phyloP scores from a whole-genome alignment of 2,888 invertebrate genomes.

The Mongoloraphidia duomilia region DNA sequence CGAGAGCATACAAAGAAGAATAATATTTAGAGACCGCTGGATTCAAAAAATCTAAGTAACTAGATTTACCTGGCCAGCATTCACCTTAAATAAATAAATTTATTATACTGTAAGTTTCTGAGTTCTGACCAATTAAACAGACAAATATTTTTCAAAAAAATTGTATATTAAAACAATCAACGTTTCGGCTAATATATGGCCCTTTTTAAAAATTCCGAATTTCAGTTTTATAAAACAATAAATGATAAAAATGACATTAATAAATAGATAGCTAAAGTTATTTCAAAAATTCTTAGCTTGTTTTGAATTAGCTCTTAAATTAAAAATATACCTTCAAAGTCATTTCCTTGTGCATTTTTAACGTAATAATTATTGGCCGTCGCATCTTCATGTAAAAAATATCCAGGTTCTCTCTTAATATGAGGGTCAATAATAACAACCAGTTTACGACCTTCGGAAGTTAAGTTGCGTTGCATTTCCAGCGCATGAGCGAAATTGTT shows the following conservation, averaged over 20 bases:
- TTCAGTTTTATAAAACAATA: too few relatives aligned
- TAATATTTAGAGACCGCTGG: constrained; percentile 76
- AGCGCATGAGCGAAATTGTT: constrained; percentile 76
- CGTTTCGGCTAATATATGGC: too few relatives aligned
- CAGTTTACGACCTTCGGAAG: constrained; percentile 79
- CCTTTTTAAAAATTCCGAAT: too few relatives aligned
- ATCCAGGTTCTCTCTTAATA: constrained; percentile 82
- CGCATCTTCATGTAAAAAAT: constrained; percentile 83
- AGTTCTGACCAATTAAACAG: too few relatives aligned
- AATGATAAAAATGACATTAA: too few relatives aligned
- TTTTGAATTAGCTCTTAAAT: too few relatives aligned
- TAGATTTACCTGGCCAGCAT: constrained; percentile 98
- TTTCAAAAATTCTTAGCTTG: too few relatives aligned
- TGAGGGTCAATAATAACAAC: constrained; percentile 97
- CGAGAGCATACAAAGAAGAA: constrained; percentile 42
- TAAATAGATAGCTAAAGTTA: too few relatives aligned
- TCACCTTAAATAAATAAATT: constrained; percentile 51
- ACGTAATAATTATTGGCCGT: constrained; percentile 73
- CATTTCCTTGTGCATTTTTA: constrained; percentile 79
- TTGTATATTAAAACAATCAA: too few relatives aligned
- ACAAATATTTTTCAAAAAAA: too few relatives aligned
- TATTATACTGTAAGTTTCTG: too few relatives aligned
- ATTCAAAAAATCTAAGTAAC: constrained; percentile 88
- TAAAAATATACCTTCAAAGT: constrained; percentile 86
- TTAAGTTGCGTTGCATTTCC: constrained; percentile 83